phyloP scores from a whole-genome alignment of 2,888 invertebrate species.

The Drosophila robusta region DNA sequence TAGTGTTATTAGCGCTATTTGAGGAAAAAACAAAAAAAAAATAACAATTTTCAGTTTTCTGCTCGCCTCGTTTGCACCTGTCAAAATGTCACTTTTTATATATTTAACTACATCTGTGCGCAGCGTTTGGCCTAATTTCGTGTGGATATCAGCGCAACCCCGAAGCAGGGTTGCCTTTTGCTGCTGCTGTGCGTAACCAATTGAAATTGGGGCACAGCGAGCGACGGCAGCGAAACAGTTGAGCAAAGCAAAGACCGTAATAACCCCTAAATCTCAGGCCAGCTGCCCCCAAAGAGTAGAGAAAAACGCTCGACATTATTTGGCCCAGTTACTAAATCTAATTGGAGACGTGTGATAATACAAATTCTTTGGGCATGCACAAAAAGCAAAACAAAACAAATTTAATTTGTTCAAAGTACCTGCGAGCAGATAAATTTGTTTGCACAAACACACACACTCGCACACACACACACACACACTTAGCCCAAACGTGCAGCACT shows the following conservation, averaged over 20 bases:
- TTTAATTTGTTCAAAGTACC: conserved; percentile 55
- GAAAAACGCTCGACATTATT: conserved; percentile 51
- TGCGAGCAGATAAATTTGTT: conserved; percentile 42
- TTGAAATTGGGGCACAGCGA: conserved; percentile 73
- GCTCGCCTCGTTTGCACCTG: conserved; percentile 57
- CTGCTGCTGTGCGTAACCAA: conserved; percentile 73
- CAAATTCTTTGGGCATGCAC: conserved; percentile 35
- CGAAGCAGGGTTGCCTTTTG: conserved; percentile 61
- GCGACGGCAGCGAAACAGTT: conserved; percentile 66
- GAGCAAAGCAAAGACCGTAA: conserved; percentile 79
- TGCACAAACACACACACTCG: conserved; percentile 29
- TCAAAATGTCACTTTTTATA: conserved; percentile 54
- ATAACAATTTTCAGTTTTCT: conserved; percentile 20
- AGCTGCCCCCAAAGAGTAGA: conserved; percentile 30
- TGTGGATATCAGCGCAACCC: conserved; percentile 50
- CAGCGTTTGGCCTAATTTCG: conserved; percentile 71
- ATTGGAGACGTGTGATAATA: conserved; percentile 72
- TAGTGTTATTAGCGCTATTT: conserved; percentile 55
- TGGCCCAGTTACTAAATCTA: conserved; percentile 77
- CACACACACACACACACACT: background rate
- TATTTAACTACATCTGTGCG: conserved; percentile 37
- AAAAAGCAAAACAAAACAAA: conserved; percentile 31
- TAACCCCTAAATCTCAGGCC: conserved; percentile 73
- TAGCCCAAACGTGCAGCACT: conserved; percentile 27
- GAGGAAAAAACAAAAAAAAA: conserved; percentile 3